A percentile compares a stretch with the other conserved stretches of the same genome.
phyloP scores from a whole-genome alignment of 2,888 invertebrate species.

The Cylloceria caligata region DNA sequence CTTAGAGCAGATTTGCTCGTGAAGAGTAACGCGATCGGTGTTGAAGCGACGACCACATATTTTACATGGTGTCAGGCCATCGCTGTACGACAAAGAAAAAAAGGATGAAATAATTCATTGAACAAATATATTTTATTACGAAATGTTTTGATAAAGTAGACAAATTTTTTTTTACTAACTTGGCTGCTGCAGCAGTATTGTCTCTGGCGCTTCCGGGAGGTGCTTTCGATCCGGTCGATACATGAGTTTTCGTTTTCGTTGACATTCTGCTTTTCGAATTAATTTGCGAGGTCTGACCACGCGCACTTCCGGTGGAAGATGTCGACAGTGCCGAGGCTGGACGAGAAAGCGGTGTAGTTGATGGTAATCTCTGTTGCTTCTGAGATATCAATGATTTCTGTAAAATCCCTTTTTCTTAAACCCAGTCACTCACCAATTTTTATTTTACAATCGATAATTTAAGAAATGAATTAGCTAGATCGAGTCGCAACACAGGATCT shows the following conservation, averaged over 20 bases:
- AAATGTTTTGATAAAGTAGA: too few relatives aligned
- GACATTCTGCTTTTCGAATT: slow-evolving; percentile 74
- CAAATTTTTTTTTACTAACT: slow-evolving; percentile 58
- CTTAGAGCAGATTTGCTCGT: slow-evolving; percentile 94
- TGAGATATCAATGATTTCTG: slow-evolving; percentile 68
- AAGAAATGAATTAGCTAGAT: not conserved
- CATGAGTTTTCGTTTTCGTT: slow-evolving; percentile 71
- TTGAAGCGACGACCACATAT: slow-evolving; percentile 94
- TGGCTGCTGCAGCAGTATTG: slow-evolving; percentile 23
- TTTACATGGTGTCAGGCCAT: slow-evolving; percentile 87
- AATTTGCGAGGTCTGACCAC: slow-evolving; percentile 67
- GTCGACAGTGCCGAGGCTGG: slow-evolving; percentile 75
- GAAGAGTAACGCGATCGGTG: slow-evolving; percentile 91
- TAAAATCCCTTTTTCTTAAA: slow-evolving; percentile 29
- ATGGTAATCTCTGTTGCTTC: slow-evolving; percentile 69
- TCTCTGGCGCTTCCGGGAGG: slow-evolving; percentile 48
- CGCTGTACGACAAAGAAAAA: slow-evolving; percentile 69
- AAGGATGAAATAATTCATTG: not conserved
- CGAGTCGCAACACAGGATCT: slow-evolving; percentile 4
- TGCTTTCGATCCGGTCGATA: slow-evolving; percentile 49
- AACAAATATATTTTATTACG: too few relatives aligned
- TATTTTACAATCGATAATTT: slow-evolving; percentile 8
- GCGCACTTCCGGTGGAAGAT: slow-evolving; percentile 72
- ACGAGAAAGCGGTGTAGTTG: slow-evolving; percentile 66
- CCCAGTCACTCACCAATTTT: not conserved